Conservation (phyloP, 92 coral and sea anemone genomes). For the Desmophyllum pertusum region DNA sequence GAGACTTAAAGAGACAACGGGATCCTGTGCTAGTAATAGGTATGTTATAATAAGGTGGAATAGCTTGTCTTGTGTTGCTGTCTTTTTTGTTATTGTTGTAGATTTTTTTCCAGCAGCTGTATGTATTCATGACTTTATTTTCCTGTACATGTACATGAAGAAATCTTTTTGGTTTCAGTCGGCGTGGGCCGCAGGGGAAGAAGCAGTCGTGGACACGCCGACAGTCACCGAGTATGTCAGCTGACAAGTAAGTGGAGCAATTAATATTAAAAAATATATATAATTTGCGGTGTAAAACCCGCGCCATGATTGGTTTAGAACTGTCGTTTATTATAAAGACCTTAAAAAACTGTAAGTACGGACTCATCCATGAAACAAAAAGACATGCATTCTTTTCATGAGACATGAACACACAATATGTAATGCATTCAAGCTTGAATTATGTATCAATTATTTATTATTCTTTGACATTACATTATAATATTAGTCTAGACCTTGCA, state of each 20-base stretch:
- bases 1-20: constrained; percentile 97
- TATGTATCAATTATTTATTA: too few species aligned
- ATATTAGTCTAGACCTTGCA: too few species aligned
- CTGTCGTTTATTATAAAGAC: too few species aligned
- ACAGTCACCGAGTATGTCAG: constrained; percentile 91
- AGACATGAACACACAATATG: too few species aligned
- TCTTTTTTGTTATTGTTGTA: background rate
- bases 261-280: background rate
- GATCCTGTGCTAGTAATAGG: constrained; percentile 99
- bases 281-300: too few species aligned
- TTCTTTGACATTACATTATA: too few species aligned
- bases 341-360: too few species aligned
- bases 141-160: background rate
- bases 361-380: too few species aligned
- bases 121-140: background rate
- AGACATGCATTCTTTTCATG: too few species aligned
- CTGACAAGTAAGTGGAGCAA: constrained; percentile 79
- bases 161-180: constrained; percentile 56
- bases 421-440: too few species aligned
- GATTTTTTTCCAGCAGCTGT: background rate
- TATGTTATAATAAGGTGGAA: background rate
- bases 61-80: background rate
- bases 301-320: too few species aligned
- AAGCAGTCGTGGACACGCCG: constrained; percentile 99
- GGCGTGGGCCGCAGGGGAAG: constrained; percentile 98